These are phyloP conservation scores for Rynchops niger DNA, from an alignment of 2,113 vertebrate genomes.

Conservation along the genomic window DNA sequence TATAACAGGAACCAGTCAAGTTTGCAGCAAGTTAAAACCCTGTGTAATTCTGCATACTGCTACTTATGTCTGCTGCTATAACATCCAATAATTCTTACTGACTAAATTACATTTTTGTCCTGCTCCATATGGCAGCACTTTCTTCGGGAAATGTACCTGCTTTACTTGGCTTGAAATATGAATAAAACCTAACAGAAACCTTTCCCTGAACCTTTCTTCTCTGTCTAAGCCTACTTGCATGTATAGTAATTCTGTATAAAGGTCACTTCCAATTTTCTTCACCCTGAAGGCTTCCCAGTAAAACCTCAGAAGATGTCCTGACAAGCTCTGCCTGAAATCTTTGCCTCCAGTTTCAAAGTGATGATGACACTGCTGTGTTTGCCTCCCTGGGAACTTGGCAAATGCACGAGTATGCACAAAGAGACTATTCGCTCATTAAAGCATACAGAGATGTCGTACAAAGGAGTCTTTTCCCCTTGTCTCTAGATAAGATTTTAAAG, in stretches of 20 bases:
- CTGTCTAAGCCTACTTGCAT: background rate
- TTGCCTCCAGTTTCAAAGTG: slow-evolving; percentile 16
- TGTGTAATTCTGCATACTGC: background rate
- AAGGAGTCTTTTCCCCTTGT: background rate
- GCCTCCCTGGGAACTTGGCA: slow-evolving; percentile 27
- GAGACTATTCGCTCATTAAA: background rate
- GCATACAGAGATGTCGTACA: background rate
- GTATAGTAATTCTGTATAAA: slow-evolving; percentile 45
- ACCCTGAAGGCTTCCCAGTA: slow-evolving; percentile 45
- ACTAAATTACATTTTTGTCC: background rate
- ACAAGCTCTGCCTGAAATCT: slow-evolving; percentile 25
- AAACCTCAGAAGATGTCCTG: slow-evolving; percentile 53
- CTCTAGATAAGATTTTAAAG: background rate
- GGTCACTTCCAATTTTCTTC: slow-evolving; percentile 46
- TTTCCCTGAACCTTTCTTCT: slow-evolving; percentile 46
- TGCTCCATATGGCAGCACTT: background rate
- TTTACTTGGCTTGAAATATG: slow-evolving; percentile 26
- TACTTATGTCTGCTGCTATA: background rate
- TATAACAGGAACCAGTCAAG: background rate
- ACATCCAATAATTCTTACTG: background rate
- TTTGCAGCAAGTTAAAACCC: background rate
- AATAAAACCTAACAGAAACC: slow-evolving; percentile 14
- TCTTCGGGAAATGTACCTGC: slow-evolving; percentile 22
- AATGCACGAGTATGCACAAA: background rate
- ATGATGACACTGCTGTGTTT: background rate